phyloP scores from a whole-genome alignment of 2,888 invertebrate genomes.

The Prosopocoilus inquinatus region DNA sequence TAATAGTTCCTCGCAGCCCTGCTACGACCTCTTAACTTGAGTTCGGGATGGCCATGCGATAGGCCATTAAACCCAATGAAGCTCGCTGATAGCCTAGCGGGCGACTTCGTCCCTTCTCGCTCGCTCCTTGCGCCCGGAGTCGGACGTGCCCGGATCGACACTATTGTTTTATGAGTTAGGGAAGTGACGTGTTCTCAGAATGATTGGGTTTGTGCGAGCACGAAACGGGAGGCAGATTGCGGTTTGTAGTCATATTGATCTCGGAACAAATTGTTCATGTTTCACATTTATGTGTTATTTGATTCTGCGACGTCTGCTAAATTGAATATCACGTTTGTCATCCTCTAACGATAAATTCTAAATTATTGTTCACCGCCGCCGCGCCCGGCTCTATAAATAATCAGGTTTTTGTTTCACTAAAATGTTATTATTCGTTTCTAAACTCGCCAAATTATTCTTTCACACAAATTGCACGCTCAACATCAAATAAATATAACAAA shows the following conservation, averaged over 20 bases:
- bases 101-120: slow-evolving; percentile 20
- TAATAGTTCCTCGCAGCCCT: slow-evolving; percentile 41
- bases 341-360: neutral
- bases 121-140: slow-evolving; percentile 9
- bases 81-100: slow-evolving; percentile 31
- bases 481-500: no score
- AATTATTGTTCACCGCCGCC: no score
- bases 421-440: no score
- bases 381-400: no score
- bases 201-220: slow-evolving; percentile 32
- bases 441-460: no score
- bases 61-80: slow-evolving; percentile 43
- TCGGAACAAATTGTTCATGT: slow-evolving; percentile 31
- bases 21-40: slow-evolving; percentile 44
- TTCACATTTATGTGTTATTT: slow-evolving; percentile 24
- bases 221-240: slow-evolving; percentile 34
- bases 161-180: slow-evolving; percentile 43
- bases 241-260: slow-evolving; percentile 31
- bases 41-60: slow-evolving; percentile 42
- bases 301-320: neutral
- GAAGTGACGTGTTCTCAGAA: slow-evolving; percentile 38
- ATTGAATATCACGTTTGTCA: neutral
- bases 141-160: slow-evolving; percentile 42
- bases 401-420: no score
- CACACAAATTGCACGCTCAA: no score